Evolutionary conservation across 2,113 vertebrate genomes (phyloP), one percentile per base, ranked within the genome.

Genomic region (Pterocles orientalis): DNA sequence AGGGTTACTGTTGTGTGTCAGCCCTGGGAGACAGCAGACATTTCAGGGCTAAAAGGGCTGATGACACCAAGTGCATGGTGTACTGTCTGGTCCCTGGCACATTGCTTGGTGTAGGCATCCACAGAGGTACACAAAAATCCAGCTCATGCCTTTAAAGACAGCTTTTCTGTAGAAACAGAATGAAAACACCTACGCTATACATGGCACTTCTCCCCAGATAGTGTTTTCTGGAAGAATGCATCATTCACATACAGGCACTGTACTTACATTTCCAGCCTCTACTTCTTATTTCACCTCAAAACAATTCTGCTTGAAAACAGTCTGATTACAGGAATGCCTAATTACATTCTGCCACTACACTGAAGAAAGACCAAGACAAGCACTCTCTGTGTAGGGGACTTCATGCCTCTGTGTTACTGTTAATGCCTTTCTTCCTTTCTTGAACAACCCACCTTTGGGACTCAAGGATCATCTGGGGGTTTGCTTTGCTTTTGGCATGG

Each of bases 141-240:
- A 56, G n/a, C 80, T 81, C 33, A 92, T 2, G 6, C 51, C 56
- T 91, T 84, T 69, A 53, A 64, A 92, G 69, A 58, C 70, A 90
- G 72, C 34, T 94, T 95, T 92, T 94, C 73, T 75, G 57, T 23
- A 86, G 86, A 85, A 84, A 91, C 13, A 89, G 83, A 92, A 92
- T 53, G 80, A 75, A 92, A 92, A 88, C 69, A 86, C 80, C 69
- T 78, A 39, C 69, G 17, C 26, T 18, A 66, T 39, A 39, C 33
- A 28, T 6, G 57, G 29, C 0, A 0, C 10, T 50, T 66, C 50
- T 78, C 47, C 79, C 60, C 83, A 91, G 61, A 50, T 56, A 82
- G 12, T 19, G 61, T 31, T 64, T 84, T 51, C 64, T 64, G 60
- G 64, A 18, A 91, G 77, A 82, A 75, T 15, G 31, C 1, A 23